A percentile compares a stretch with the other conserved stretches of the same genome.
phyloP scores from a whole-genome alignment of 2,888 invertebrate genomes.

The Drosophila robusta region DNA sequence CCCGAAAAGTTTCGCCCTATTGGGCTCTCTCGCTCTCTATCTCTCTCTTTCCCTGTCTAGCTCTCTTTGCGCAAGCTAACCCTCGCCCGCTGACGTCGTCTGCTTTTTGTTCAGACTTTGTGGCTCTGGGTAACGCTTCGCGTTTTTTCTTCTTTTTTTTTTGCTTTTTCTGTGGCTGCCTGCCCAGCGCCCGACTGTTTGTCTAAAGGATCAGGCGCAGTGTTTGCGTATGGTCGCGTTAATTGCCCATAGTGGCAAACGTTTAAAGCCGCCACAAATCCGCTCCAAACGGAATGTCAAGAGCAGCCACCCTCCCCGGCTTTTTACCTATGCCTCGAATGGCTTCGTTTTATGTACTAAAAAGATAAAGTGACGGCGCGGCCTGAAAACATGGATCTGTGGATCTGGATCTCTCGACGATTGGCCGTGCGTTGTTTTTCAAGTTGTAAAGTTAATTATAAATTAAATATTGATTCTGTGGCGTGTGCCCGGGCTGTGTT shows the following conservation, averaged over 20 bases:
- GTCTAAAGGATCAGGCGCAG: conserved; percentile 82
- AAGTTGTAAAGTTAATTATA: conserved; percentile 84
- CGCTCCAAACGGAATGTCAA: conserved; percentile 66
- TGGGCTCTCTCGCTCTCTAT: conserved; percentile 5
- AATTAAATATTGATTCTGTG: conserved; percentile 85
- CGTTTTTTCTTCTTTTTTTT: conserved; percentile 19
- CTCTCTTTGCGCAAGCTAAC: conserved; percentile 26
- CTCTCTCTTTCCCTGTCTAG: background rate
- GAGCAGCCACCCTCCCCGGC: conserved; percentile 30
- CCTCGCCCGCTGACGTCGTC: conserved; percentile 14
- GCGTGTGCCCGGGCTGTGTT: conserved; percentile 50
- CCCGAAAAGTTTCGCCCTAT: conserved; percentile 50
- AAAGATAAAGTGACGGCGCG: conserved; percentile 61
- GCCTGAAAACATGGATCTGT: conserved; percentile 40
- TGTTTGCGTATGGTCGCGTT: conserved; percentile 82
- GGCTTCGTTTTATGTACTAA: conserved; percentile 57
- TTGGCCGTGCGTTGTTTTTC: conserved; percentile 66
- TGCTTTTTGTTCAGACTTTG: conserved; percentile 29
- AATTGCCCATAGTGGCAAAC: conserved; percentile 83
- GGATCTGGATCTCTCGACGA: conserved; percentile 22
- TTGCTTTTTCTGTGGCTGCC: background rate
- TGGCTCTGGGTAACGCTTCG: conserved; percentile 17
- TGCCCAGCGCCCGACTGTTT: conserved; percentile 65
- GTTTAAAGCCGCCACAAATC: conserved; percentile 83
- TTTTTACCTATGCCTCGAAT: conserved; percentile 26